Evolutionary conservation across 2,113 vertebrate genomes (phyloP).

Genomic region (Cyphomyrus plagiostoma): DNA sequence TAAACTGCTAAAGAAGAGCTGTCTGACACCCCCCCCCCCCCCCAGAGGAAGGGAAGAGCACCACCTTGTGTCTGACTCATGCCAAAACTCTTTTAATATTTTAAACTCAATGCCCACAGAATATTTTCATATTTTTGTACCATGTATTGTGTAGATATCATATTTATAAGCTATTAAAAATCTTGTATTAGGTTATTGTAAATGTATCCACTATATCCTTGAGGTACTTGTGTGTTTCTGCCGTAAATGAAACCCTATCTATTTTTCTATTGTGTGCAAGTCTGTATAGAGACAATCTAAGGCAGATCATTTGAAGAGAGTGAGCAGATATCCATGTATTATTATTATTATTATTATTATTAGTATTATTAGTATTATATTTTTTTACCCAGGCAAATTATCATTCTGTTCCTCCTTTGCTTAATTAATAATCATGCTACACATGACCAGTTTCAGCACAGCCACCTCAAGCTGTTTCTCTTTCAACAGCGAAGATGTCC

Average conservation of each 20-base stretch:
- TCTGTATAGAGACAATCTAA: conserved; percentile 58
- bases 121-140: conserved; percentile 80
- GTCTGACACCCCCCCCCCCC: neutral
- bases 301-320: conserved; percentile 33
- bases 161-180: conserved; percentile 88
- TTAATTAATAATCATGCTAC: neutral
- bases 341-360: conserved; percentile 26
- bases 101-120: conserved; percentile 64
- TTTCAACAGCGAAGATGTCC: neutral
- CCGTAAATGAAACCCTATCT: conserved; percentile 61
- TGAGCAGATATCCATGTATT: conserved; percentile 37
- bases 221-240: conserved; percentile 68
- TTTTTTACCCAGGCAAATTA: neutral
- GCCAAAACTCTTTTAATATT: conserved; percentile 49
- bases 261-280: conserved; percentile 63
- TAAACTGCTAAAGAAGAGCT: neutral
- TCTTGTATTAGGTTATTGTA: conserved; percentile 67
- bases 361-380: conserved; percentile 24
- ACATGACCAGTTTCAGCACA: neutral
- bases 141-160: conserved; percentile 74
- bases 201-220: conserved; percentile 76
- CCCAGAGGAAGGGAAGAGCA: conserved; percentile 41
- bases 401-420: neutral
- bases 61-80: conserved; percentile 66
- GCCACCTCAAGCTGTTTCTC: neutral